phyloP scores from a whole-genome alignment of 2,113 vertebrate genomes.

The Erythrolamprus reginae region DNA sequence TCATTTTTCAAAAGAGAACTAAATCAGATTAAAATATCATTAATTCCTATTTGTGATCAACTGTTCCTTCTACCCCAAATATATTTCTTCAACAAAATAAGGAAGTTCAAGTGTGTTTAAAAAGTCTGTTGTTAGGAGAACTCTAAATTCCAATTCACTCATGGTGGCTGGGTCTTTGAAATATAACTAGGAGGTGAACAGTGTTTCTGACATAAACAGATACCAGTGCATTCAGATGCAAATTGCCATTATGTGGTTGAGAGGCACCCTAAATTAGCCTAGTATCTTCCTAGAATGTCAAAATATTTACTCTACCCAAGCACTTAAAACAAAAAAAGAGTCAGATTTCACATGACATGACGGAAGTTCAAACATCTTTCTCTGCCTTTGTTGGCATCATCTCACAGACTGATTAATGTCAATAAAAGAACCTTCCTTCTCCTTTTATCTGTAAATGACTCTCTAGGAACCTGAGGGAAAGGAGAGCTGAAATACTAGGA shows the following conservation, averaged over 20 bases:
- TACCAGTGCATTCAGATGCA: constrained; percentile 62
- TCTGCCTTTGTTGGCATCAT: constrained; percentile 50
- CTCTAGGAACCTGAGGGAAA: background rate
- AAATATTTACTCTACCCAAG: constrained; percentile 61
- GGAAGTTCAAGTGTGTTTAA: background rate
- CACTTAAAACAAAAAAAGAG: constrained; percentile 50
- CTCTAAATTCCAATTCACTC: background rate
- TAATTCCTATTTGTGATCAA: background rate
- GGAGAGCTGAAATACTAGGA: background rate
- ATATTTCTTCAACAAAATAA: background rate
- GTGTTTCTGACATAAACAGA: constrained; percentile 55
- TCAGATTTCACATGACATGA: constrained; percentile 35
- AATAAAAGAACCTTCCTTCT: background rate
- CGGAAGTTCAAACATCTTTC: constrained; percentile 47
- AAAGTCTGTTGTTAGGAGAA: background rate
- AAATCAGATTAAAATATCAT: background rate
- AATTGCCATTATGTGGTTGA: constrained; percentile 60
- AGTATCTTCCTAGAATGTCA: constrained; percentile 65
- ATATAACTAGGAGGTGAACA: constrained; percentile 62
- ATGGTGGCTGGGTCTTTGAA: constrained; percentile 42
- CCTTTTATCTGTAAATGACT: background rate
- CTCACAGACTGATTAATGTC: constrained; percentile 39
- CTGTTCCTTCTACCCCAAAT: background rate
- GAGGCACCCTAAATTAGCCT: constrained; percentile 62
- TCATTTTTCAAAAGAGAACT: background rate